These are phyloP conservation scores for Drosophila eohydei DNA, from an alignment of 2,888 invertebrate genomes.

Conservation along the genomic window DNA sequence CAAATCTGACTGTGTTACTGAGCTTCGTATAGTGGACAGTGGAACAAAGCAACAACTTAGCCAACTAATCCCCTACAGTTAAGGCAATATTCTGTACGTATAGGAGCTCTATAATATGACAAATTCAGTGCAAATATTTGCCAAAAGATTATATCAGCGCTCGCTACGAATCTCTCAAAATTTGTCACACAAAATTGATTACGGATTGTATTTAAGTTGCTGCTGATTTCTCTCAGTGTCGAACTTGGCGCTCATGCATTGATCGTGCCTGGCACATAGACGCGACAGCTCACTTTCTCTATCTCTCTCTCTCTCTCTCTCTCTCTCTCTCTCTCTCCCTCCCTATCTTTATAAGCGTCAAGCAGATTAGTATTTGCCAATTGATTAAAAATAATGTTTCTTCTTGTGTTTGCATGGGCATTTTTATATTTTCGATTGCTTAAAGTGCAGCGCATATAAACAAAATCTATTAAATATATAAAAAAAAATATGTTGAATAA, in stretches of 20 bases:
- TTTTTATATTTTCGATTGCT: constrained; percentile 45
- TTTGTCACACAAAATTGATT: not conserved
- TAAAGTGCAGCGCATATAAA: constrained; percentile 23
- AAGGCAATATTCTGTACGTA: no score
- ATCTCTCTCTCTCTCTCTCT: not conserved
- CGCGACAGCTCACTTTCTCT: not conserved
- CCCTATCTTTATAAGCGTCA: not conserved
- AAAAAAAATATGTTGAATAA: not conserved
- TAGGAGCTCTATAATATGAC: no score
- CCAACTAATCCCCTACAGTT: no score
- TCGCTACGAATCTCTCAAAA: no score
- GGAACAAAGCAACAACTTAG: no score
- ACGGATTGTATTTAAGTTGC: not conserved
- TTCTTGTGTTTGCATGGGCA: not conserved
- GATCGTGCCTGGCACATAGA: not conserved
- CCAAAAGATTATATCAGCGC: no score
- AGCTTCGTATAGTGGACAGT: no score
- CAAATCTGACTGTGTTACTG: not conserved
- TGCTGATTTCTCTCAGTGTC: not conserved
- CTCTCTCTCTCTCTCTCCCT: not conserved
- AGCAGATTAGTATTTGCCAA: constrained; percentile 5
- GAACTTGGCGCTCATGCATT: no score
- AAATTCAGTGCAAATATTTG: no score
- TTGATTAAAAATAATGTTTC: constrained; percentile 5
- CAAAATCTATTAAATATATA: not conserved